Percentiles rank a stretch among this genome's conserved stretches.
Evolutionary conservation across 1,140 invertebrate species (phyloP).

Genomic region (Zaprionus africanus): DNA sequence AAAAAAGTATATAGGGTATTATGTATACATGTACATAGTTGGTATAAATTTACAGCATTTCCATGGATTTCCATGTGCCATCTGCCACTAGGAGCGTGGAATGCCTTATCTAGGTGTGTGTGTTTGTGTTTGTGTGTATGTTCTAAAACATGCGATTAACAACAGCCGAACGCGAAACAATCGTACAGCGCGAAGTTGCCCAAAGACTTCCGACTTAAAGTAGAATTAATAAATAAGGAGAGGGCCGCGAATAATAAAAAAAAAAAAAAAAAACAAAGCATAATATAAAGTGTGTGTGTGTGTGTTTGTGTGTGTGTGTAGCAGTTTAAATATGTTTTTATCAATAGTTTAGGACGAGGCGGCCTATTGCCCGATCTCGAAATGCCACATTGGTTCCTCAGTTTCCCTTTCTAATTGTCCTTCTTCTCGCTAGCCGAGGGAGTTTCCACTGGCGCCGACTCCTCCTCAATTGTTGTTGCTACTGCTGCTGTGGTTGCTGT

Average conservation of each 20-base stretch:
- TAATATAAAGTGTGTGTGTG: not conserved
- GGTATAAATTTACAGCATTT: slow-evolving; percentile 34
- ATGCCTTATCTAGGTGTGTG: slow-evolving; percentile 2
- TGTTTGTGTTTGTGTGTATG: not conserved
- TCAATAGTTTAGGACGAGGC: slow-evolving; percentile 25
- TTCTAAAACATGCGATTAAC: slow-evolving; percentile 1
- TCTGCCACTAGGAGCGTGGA: not conserved
- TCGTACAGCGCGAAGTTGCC: slow-evolving; percentile 9
- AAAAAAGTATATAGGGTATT: slow-evolving; percentile 25
- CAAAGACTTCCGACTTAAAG: slow-evolving; percentile 29
- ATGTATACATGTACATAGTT: slow-evolving; percentile 46
- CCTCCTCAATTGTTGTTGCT: not conserved
- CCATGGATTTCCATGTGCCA: not conserved
- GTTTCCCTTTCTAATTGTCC: slow-evolving; percentile 49
- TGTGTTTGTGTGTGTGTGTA: not conserved
- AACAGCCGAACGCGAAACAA: not conserved
- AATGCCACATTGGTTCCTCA: slow-evolving; percentile 11
- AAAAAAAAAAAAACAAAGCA: slow-evolving; percentile 20
- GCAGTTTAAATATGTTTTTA: slow-evolving; percentile 21
- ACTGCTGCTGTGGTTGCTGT: not conserved
- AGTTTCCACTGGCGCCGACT: not conserved
- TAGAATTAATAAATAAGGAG: slow-evolving; percentile 43
- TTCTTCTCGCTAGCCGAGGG: slow-evolving; percentile 53
- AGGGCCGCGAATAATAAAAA: not conserved
- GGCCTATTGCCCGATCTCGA: slow-evolving; percentile 6